Evolutionary conservation across 2,797 vertebrate species (phyloP).

Genomic region (Strix occidentalis): DNA sequence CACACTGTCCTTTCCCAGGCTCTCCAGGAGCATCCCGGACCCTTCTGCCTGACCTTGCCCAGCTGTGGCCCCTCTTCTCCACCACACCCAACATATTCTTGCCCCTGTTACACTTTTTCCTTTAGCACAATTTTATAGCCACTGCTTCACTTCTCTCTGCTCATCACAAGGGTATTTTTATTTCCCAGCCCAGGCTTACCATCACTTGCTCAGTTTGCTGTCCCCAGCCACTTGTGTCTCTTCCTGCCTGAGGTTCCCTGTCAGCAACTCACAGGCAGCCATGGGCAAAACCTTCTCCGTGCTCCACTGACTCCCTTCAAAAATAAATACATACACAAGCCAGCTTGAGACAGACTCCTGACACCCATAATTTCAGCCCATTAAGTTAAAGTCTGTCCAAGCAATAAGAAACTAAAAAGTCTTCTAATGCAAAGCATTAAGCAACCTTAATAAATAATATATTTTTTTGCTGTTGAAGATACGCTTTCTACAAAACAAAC

Average conservation of each 20-base stretch:
- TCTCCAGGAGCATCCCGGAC: not conserved
- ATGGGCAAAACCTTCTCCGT: not conserved
- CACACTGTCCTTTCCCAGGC: not conserved
- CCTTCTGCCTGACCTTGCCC: not conserved
- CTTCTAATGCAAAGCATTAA: not conserved
- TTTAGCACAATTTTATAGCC: not conserved
- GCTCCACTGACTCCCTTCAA: not conserved
- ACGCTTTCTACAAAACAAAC: not conserved
- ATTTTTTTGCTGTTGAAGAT: not conserved
- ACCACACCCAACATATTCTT: not conserved
- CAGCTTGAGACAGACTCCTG: not conserved
- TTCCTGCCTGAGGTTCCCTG: not conserved
- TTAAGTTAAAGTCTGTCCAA: not conserved
- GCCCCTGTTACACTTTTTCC: not conserved
- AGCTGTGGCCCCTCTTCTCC: not conserved
- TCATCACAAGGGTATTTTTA: not conserved
- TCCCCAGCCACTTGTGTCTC: rapidly evolving
- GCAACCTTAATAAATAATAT: not conserved
- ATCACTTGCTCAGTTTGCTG: not conserved
- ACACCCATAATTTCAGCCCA: not conserved
- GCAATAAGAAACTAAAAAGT: not conserved
- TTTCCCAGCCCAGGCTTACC: not conserved
- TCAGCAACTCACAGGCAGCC: not conserved
- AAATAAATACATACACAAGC: not conserved
- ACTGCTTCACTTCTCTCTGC: not conserved